Conservation (phyloP, 2,113 vertebrate genomes). For the Myocastor coypus region DNA sequence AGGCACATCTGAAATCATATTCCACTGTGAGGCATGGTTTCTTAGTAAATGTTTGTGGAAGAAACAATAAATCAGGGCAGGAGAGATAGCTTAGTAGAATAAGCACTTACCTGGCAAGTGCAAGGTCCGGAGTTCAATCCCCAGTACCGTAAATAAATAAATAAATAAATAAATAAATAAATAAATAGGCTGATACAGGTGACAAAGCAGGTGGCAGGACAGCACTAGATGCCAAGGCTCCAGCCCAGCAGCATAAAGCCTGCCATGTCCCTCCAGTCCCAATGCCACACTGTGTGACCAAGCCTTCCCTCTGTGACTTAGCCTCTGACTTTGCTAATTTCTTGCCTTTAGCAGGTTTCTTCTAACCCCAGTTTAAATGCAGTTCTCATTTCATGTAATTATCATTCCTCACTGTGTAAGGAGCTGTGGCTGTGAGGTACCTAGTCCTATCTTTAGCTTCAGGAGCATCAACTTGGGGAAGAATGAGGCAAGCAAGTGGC, state of each 20-base stretch:
- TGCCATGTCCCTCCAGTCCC: not conserved
- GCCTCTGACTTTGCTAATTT: not conserved
- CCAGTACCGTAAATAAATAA: too few relatives aligned
- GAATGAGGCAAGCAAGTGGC: accelerated
- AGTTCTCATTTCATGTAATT: not conserved
- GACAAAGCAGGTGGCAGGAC: not conserved
- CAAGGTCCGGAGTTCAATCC: too few relatives aligned
- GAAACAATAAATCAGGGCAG: not conserved
- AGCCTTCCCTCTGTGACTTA: not conserved
- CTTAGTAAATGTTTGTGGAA: not conserved
- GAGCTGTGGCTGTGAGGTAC: not conserved
- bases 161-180: too few relatives aligned
- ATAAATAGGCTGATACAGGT: not conserved
- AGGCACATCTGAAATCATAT: not conserved
- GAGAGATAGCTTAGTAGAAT: too few relatives aligned
- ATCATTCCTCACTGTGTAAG: not conserved
- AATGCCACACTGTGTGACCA: accelerated
- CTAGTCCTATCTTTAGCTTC: not conserved
- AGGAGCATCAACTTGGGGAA: not conserved
- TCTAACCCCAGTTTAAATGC: not conserved
- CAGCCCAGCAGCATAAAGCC: not conserved
- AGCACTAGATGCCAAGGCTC: not conserved
- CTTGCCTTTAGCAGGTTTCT: conserved; percentile 12
- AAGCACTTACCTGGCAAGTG: too few relatives aligned
- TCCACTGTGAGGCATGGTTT: not conserved